These are phyloP conservation scores for Pelosia muscerda DNA, from an alignment of 2,888 invertebrate species.

Conservation along the genomic window DNA sequence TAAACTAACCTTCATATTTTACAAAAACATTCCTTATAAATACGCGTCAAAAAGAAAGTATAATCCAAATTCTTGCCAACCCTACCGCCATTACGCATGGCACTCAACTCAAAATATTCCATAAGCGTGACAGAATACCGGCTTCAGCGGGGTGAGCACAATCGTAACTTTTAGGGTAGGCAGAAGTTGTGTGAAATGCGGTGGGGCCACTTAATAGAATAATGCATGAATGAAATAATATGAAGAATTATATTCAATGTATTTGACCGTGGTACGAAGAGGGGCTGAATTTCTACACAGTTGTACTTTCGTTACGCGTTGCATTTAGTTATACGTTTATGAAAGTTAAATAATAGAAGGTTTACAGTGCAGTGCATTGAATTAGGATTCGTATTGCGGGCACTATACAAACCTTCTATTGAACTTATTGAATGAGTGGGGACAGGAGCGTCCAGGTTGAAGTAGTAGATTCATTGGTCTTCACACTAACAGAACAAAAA, in stretches of 20 bases:
- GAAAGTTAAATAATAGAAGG: too few species aligned
- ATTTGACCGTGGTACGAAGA: conserved; percentile 13
- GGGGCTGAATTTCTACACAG: neutral
- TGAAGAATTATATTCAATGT: conserved; percentile 19
- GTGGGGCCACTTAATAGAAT: conserved; percentile 39
- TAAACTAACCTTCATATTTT: too few species aligned
- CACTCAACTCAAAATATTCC: conserved; percentile 43
- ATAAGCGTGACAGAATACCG: conserved; percentile 44
- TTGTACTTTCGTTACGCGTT: neutral
- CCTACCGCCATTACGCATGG: conserved; percentile 44
- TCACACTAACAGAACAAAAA: too few species aligned
- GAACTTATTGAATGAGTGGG: too few species aligned
- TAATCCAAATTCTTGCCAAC: conserved; percentile 24
- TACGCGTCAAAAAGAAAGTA: neutral
- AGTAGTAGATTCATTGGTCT: too few species aligned
- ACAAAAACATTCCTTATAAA: neutral
- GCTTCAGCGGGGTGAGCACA: conserved; percentile 42
- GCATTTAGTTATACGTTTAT: neutral
- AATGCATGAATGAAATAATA: conserved; percentile 26
- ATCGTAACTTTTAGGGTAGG: conserved; percentile 30
- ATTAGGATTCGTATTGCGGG: too few species aligned
- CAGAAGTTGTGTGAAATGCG: conserved; percentile 45
- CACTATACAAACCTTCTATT: too few species aligned
- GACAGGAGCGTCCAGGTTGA: too few species aligned
- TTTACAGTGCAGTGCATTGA: too few species aligned